A percentile compares a stretch with the other conserved stretches of the same genome.
phyloP scores from a whole-genome alignment of 2,113 vertebrate species.

The Xenopus borealis region DNA sequence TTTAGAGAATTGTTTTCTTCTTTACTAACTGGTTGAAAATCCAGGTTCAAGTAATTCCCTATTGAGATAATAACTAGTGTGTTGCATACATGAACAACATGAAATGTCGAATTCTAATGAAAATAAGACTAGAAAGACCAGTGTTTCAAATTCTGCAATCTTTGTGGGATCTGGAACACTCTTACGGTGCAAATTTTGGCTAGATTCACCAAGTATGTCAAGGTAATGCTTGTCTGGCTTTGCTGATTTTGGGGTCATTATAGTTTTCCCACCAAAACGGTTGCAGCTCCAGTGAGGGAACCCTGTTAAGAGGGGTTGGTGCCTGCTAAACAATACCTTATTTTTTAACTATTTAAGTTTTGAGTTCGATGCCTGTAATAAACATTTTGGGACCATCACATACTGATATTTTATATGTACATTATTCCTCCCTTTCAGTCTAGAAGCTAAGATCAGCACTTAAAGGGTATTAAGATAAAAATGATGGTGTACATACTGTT shows the following conservation, averaged over 20 bases:
- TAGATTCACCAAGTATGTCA: too few species aligned
- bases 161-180: too few species aligned
- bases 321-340: too few species aligned
- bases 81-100: background rate
- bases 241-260: too few species aligned
- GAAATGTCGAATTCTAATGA: background rate
- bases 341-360: too few species aligned
- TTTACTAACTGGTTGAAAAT: background rate
- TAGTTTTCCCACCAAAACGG: too few species aligned
- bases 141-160: too few species aligned
- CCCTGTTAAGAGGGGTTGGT: too few species aligned
- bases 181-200: too few species aligned
- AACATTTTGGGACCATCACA: background rate
- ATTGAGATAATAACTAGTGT: background rate
- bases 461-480: slow-evolving; percentile 52
- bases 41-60: background rate
- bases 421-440: slow-evolving; percentile 56
- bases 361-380: background rate
- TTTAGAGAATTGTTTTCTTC: background rate
- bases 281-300: too few species aligned
- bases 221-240: too few species aligned
- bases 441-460: slow-evolving; percentile 58
- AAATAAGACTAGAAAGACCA: background rate
- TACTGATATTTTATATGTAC: background rate
- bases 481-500: slow-evolving; percentile 42